Evolutionary conservation across 2,888 invertebrate genomes (phyloP), one percentile per base, ranked within the genome.

Genomic region (Geotrupes spiniger): DNA sequence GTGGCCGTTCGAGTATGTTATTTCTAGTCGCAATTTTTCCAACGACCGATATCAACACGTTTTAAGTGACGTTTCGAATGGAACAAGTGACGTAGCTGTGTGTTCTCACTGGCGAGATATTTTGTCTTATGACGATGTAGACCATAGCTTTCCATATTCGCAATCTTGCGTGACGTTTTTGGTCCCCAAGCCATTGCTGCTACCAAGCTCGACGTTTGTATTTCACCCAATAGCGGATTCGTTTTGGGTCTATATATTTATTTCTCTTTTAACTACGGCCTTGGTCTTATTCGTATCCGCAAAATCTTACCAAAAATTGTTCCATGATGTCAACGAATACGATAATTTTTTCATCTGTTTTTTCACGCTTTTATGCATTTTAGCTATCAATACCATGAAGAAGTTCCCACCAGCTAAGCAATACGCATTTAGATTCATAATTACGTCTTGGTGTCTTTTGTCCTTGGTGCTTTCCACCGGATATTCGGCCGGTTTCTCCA

Each of bases 91-190:
- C 33, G 36, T 61, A 15, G 63, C 59, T 1, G 53, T 56, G 5
- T 65, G 66, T 45, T 62, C 62, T 0, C 61, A 59, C 27, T 65
- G 58, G 57, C 45, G 51, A 12, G 26, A 36, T n/a, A 38, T 12
- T 29, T 5, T 39, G 1, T 15, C 29, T 4, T 6, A 37, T 4
- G 47, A 36, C 10, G 36, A 42, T 6, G 4, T 51, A 1, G 64
- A 63, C 46, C 44, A 51, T 17, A 57, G 58, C 1, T 53, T 57
- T 21, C 57, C 62, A 2, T 57, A 56, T 21, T 43, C 52, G 1
- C 61, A 60, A 51, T 42, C 51, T 10, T 65, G 63, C 49, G 42
- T 54, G 4, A 63, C 63, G 0, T 66, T 65, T 52, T 51, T 65
- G 14, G 64, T 63, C 2, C 65, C 60, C 6, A 65, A 63, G 54